Evolutionary conservation across 2,113 vertebrate species (phyloP).

Genomic region (Syrrhaptes paradoxus): DNA sequence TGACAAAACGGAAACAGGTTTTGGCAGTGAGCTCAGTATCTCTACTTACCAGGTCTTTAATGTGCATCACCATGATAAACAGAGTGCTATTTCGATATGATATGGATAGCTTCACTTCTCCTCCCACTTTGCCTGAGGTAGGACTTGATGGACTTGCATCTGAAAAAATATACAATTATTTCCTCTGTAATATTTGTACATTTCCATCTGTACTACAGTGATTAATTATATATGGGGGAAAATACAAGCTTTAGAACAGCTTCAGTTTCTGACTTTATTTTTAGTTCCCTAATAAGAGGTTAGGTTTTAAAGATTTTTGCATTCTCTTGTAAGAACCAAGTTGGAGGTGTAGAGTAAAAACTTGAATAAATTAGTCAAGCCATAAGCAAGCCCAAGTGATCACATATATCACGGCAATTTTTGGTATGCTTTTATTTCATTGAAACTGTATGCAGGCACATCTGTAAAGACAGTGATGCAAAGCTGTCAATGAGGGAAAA

Average conservation of each 20-base stretch:
- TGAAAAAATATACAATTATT: constrained; percentile 48
- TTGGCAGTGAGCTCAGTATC: neutral
- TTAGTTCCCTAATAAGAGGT: neutral
- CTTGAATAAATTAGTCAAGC: neutral
- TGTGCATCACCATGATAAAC: constrained; percentile 99
- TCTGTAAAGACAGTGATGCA: neutral
- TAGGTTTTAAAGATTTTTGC: neutral
- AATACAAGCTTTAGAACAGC: neutral
- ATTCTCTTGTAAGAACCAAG: neutral
- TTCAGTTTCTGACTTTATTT: neutral
- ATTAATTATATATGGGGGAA: neutral
- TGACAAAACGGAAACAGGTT: neutral
- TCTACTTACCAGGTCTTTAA: constrained; percentile 90
- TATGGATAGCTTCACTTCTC: constrained; percentile 95
- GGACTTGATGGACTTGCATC: constrained; percentile 82
- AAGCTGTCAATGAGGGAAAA: neutral
- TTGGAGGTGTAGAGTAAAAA: neutral
- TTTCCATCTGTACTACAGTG: neutral
- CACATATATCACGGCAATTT: neutral
- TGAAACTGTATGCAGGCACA: neutral
- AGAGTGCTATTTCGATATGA: constrained; percentile 96
- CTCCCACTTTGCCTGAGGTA: constrained; percentile 88
- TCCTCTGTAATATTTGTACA: neutral
- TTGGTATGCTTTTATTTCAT: neutral
- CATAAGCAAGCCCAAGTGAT: neutral